Evolutionary conservation across 2,113 vertebrate species (phyloP).

Genomic region (Zapornia atra): DNA sequence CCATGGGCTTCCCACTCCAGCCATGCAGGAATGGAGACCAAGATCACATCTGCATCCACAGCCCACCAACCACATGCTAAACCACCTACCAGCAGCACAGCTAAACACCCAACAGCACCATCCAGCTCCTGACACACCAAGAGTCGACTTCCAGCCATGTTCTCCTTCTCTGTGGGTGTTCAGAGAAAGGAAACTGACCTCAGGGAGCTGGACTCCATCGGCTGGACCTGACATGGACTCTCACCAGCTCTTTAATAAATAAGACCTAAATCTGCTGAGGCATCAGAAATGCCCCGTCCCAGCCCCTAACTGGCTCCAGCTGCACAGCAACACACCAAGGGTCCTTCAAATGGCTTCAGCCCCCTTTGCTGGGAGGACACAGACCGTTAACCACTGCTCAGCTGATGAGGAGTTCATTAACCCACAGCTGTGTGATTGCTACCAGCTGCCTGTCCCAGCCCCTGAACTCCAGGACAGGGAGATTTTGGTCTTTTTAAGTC

Average conservation of each 20-base stretch:
- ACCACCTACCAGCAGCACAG: neutral
- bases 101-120: accelerated
- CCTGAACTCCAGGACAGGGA: neutral
- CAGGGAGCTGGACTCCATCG: neutral
- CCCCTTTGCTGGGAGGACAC: neutral
- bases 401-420: neutral
- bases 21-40: accelerated
- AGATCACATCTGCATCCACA: neutral
- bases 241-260: neutral
- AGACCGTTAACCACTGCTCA: neutral
- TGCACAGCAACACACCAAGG: neutral
- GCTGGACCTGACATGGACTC: neutral
- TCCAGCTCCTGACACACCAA: neutral
- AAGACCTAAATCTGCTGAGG: neutral
- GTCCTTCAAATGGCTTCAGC: neutral
- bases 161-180: neutral
- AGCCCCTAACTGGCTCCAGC: neutral
- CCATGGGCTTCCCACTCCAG: accelerated
- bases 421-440: neutral
- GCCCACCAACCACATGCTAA: neutral
- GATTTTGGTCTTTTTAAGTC: neutral
- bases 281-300: neutral
- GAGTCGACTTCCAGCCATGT: neutral
- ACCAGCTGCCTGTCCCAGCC: neutral
- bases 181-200: neutral